Conservation (phyloP, 30 jellyfish, hydroid and myxozoan species). For the Rhopilema esculentum region DNA sequence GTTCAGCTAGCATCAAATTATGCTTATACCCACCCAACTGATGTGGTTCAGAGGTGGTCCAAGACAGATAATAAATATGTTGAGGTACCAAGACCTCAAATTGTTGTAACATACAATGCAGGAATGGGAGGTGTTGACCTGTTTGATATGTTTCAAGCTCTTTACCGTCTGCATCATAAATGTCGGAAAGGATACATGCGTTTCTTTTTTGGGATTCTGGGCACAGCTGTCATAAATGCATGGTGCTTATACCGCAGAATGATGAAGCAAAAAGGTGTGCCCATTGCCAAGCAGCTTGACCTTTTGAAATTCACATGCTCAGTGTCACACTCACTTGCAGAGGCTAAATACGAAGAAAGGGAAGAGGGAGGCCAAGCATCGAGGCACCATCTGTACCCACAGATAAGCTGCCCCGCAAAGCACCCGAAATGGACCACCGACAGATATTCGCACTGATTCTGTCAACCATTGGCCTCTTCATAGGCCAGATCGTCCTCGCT, state of each 20-base stretch:
- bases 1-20: slow-evolving; percentile 61
- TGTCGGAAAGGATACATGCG: slow-evolving; percentile 43
- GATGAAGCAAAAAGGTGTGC: no score
- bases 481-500: slow-evolving; percentile 53
- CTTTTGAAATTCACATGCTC: slow-evolving; percentile 40
- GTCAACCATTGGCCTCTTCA: slow-evolving; percentile 41
- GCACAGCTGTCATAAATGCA: slow-evolving; percentile 43
- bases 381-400: slow-evolving; percentile 20
- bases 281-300: slow-evolving; percentile 33
- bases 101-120: slow-evolving; percentile 39
- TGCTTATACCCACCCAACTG: slow-evolving; percentile 47
- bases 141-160: slow-evolving; percentile 53
- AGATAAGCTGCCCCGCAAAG: slow-evolving; percentile 39
- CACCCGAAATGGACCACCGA: slow-evolving; percentile 41
- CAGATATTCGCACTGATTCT: slow-evolving; percentile 13
- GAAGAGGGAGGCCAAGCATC: slow-evolving; percentile 45
- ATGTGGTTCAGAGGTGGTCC: slow-evolving; percentile 50
- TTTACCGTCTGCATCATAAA: slow-evolving; percentile 58
- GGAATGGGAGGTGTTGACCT: slow-evolving; percentile 74
- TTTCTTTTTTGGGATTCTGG: slow-evolving; percentile 33
- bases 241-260: slow-evolving; percentile 46
- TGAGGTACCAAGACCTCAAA: slow-evolving; percentile 49
- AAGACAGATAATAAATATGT: slow-evolving; percentile 4
- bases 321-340: slow-evolving; percentile 39
- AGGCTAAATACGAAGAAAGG: slow-evolving; percentile 1